phyloP scores from a whole-genome alignment of 2,797 vertebrate species.

The Numenius phaeopus region DNA sequence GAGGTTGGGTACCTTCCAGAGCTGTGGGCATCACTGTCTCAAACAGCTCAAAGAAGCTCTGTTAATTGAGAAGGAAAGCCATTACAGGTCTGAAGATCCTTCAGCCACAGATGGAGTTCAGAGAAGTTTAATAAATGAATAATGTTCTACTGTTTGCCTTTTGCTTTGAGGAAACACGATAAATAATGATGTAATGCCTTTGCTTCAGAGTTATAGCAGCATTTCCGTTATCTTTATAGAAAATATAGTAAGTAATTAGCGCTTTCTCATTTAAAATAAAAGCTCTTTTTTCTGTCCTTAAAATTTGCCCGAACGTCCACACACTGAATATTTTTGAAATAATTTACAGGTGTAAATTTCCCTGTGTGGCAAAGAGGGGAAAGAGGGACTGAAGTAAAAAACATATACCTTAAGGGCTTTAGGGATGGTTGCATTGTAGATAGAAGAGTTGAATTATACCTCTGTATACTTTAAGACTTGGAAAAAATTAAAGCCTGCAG shows the following conservation, averaged over 20 bases:
- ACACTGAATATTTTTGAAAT: not conserved
- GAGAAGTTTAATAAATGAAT: not conserved
- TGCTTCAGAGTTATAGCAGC: not conserved
- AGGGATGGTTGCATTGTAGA: not conserved
- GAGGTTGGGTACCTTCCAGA: not conserved
- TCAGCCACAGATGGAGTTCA: not conserved
- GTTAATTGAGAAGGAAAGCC: not conserved
- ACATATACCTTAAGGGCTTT: not conserved
- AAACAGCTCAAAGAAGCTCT: not conserved
- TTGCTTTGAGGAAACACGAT: not conserved
- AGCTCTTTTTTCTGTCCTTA: not conserved
- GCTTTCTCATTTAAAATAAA: not conserved
- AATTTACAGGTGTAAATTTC: not conserved
- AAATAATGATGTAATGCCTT: not conserved
- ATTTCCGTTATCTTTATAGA: not conserved
- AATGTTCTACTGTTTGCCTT: not conserved
- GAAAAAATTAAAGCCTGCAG: not conserved
- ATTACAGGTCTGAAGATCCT: not conserved
- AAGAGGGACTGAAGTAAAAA: not conserved
- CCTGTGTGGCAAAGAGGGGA: not conserved
- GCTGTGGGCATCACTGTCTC: not conserved
- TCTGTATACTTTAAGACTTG: not conserved
- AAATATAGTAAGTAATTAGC: not conserved
- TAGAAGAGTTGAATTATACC: not conserved
- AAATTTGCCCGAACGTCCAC: not conserved